These are phyloP conservation scores for Cerceris rybyensis DNA, from an alignment of 2,888 invertebrate species.

Conservation along the genomic window DNA sequence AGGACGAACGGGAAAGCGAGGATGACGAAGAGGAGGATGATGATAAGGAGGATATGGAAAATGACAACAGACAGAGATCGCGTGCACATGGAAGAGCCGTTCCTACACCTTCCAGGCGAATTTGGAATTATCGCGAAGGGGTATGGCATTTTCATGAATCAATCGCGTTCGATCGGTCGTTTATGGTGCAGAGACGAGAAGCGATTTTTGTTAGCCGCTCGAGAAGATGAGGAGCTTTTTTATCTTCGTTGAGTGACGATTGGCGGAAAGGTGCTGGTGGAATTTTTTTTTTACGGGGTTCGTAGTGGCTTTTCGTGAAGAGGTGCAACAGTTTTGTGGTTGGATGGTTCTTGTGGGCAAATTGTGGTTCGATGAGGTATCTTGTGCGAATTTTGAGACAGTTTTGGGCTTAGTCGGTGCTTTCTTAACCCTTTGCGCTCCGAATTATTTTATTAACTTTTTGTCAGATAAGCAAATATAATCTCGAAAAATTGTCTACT, in stretches of 20 bases:
- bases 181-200: slow-evolving; percentile 67
- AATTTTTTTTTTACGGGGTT: too few relatives aligned
- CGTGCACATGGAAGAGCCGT: slow-evolving; percentile 46
- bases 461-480: too few relatives aligned
- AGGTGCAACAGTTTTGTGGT: too few relatives aligned
- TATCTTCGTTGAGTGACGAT: neutral
- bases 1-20: slow-evolving; percentile 64
- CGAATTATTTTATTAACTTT: too few relatives aligned
- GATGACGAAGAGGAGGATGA: slow-evolving; percentile 59
- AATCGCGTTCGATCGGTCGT: slow-evolving; percentile 64
- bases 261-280: neutral
- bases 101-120: slow-evolving; percentile 71
- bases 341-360: too few relatives aligned
- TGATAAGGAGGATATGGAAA: slow-evolving; percentile 55
- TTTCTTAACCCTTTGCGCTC: too few relatives aligned
- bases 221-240: slow-evolving; percentile 54
- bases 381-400: too few relatives aligned
- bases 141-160: slow-evolving; percentile 75
- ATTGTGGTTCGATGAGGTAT: too few relatives aligned
- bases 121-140: slow-evolving; percentile 78
- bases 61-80: slow-evolving; percentile 42
- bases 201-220: slow-evolving; percentile 67
- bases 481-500: too few relatives aligned
- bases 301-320: too few relatives aligned
- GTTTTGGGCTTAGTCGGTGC: too few relatives aligned